Evolutionary conservation across 2,797 vertebrate genomes (phyloP).

Genomic region (Oreonectes daqikongensis): DNA sequence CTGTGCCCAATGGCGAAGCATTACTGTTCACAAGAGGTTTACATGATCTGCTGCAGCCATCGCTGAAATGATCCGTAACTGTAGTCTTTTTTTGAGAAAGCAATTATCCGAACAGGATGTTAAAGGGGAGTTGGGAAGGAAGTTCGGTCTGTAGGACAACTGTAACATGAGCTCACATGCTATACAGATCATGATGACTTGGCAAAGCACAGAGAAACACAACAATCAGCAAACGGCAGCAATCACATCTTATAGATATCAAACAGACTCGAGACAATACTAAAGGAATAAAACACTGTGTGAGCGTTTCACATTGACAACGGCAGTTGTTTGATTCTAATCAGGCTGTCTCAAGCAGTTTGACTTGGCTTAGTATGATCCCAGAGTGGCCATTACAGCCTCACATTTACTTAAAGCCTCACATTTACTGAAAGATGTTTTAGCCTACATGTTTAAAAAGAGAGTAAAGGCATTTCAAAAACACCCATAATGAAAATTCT

Average conservation of each 20-base stretch:
- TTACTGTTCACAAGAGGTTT: not conserved
- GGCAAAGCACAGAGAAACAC: slow-evolving; percentile 9
- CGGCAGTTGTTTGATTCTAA: slow-evolving; percentile 27
- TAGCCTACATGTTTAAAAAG: slow-evolving; percentile 5
- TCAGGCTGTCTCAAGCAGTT: slow-evolving; percentile 31
- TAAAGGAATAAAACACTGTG: not conserved
- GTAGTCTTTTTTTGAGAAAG: not conserved
- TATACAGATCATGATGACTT: slow-evolving; percentile 8
- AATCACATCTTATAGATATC: not conserved
- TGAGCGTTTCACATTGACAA: slow-evolving; percentile 18
- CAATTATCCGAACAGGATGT: not conserved
- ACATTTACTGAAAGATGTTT: not conserved
- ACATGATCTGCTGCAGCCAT: not conserved
- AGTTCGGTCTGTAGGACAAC: slow-evolving; percentile 19
- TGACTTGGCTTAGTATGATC: not conserved
- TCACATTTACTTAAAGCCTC: too few species aligned
- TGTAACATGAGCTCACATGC: slow-evolving; percentile 10
- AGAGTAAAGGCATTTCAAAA: not conserved
- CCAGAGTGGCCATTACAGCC: not conserved
- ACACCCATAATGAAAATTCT: not conserved
- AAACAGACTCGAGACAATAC: not conserved
- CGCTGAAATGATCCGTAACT: not conserved
- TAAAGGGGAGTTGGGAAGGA: slow-evolving; percentile 18
- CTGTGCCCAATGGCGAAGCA: not conserved
- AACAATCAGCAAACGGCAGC: slow-evolving; percentile 9